A percentile compares a stretch with the other conserved stretches of the same genome.
Evolutionary conservation across 2,113 vertebrate genomes (phyloP).

Genomic region (Dasyornis broadbenti): DNA sequence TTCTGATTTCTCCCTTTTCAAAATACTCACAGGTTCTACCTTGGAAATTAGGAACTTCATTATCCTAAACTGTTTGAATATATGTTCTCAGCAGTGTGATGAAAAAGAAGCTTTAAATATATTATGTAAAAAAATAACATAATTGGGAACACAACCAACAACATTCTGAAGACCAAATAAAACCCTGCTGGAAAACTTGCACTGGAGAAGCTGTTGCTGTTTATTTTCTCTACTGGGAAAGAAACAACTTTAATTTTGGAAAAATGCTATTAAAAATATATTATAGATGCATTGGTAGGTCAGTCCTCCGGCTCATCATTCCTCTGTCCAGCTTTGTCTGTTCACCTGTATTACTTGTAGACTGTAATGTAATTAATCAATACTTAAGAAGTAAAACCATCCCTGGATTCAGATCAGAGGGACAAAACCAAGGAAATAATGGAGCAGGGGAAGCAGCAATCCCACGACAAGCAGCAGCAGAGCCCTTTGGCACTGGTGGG

Average conservation of each 20-base stretch:
- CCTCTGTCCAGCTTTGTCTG: background rate
- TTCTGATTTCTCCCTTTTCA: background rate
- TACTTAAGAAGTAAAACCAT: background rate
- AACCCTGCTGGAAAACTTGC: background rate
- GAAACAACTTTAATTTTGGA: background rate
- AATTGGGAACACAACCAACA: background rate
- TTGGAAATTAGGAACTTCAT: background rate
- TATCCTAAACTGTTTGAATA: slow-evolving; percentile 16
- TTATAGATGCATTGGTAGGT: background rate
- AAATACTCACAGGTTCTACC: background rate
- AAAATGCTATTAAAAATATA: background rate
- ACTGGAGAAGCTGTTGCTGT: background rate
- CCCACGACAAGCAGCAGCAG: background rate
- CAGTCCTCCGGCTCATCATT: background rate
- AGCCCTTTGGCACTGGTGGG: background rate
- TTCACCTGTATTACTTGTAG: background rate
- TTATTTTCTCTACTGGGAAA: background rate
- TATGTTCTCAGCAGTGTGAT: background rate
- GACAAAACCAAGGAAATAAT: background rate
- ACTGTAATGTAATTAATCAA: background rate
- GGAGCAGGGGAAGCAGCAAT: background rate
- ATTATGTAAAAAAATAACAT: background rate
- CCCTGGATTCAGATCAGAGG: background rate
- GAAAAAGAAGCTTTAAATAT: background rate
- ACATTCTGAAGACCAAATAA: background rate